Conservation (phyloP, 2,888 invertebrate species). For the Sarcophaga subvicina region DNA sequence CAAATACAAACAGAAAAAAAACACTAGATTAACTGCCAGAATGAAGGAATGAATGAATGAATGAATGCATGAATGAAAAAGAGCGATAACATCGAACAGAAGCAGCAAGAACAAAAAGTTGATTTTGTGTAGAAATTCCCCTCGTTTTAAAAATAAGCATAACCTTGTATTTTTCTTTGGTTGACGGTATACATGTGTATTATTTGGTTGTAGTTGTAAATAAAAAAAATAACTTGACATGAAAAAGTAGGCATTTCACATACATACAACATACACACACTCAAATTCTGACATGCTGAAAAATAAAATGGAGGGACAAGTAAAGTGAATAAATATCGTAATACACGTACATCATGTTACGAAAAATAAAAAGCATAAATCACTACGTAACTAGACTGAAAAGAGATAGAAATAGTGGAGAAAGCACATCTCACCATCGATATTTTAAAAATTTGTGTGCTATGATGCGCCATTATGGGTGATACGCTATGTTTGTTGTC, state of each 20-base stretch:
- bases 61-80: neutral
- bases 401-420: no score
- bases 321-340: neutral
- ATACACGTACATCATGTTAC: no score
- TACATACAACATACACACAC: neutral
- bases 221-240: slow-evolving; percentile 10
- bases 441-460: no score
- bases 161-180: slow-evolving; percentile 21
- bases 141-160: slow-evolving; percentile 29
- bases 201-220: slow-evolving; percentile 10
- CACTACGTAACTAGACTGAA: no score
- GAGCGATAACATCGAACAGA: neutral
- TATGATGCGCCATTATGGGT: no score
- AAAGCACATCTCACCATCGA: no score
- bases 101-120: neutral
- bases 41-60: neutral
- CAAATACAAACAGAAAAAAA: slow-evolving; percentile 30
- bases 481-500: no score
- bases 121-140: neutral
- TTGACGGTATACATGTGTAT: neutral
- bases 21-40: neutral
- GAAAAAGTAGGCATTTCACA: neutral
- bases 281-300: neutral
- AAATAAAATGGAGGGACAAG: neutral
- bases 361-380: no score